These are phyloP conservation scores for Alcis repandata DNA, from an alignment of 2,888 invertebrate species.

Conservation along the genomic window DNA sequence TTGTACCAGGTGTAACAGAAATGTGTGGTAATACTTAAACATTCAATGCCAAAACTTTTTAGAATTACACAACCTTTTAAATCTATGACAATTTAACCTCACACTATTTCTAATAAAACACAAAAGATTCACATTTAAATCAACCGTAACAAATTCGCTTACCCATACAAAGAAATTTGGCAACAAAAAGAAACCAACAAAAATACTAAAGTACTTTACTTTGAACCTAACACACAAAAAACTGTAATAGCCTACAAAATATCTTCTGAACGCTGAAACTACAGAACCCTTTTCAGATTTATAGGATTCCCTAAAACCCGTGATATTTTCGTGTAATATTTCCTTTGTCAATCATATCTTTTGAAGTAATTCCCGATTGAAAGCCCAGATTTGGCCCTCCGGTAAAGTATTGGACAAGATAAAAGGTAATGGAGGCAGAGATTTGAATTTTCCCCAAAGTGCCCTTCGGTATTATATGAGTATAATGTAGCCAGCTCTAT, in stretches of 20 bases:
- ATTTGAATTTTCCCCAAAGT: conserved; percentile 41
- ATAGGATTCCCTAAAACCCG: conserved; percentile 29
- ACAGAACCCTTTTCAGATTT: conserved; percentile 17
- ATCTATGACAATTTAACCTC: too few species aligned
- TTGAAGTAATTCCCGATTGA: conserved; percentile 42
- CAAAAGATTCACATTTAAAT: too few species aligned
- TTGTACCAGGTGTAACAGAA: too few species aligned
- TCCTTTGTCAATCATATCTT: conserved; percentile 41
- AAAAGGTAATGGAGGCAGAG: conserved; percentile 44
- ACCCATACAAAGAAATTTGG: too few species aligned
- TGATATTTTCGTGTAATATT: conserved; percentile 33
- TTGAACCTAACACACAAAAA: not conserved
- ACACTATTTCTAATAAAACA: too few species aligned
- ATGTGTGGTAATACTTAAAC: too few species aligned
- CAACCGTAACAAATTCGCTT: too few species aligned
- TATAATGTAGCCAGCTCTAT: conserved; percentile 6
- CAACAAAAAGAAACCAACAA: too few species aligned
- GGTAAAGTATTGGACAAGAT: conserved; percentile 44
- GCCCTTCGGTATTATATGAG: conserved; percentile 24
- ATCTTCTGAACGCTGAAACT: conserved; percentile 17
- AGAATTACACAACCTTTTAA: too few species aligned
- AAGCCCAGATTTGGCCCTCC: conserved; percentile 34
- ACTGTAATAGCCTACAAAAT: not conserved
- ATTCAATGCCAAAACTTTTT: too few species aligned
- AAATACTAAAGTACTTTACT: not conserved